Evolutionary conservation across 2,888 invertebrate genomes (phyloP).

Genomic region (Plusia festucae): DNA sequence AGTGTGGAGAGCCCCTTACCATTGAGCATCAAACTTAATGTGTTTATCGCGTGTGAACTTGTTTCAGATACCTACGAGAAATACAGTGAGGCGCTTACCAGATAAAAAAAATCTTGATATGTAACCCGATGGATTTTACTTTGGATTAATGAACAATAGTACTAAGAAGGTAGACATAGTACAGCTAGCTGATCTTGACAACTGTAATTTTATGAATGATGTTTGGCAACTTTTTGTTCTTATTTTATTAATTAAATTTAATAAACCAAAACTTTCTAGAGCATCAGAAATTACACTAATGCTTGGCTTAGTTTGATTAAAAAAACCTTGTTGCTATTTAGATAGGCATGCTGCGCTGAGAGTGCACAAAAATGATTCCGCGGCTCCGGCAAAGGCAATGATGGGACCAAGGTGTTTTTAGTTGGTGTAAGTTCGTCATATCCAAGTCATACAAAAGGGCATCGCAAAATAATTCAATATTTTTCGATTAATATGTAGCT

Average conservation of each 20-base stretch:
- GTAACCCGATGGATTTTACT: constrained; percentile 21
- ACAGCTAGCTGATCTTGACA: background rate
- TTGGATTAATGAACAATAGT: constrained; percentile 10
- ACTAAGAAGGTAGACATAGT: too few relatives aligned
- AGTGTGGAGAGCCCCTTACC: constrained; percentile 13
- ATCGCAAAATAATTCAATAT: too few relatives aligned
- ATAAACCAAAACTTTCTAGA: background rate
- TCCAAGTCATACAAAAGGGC: too few relatives aligned
- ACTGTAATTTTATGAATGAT: background rate
- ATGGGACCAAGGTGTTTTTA: too few relatives aligned
- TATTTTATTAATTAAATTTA: background rate
- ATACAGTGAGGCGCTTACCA: constrained; percentile 35
- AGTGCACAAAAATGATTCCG: too few relatives aligned
- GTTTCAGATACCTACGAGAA: constrained; percentile 45
- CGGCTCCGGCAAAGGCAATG: too few relatives aligned
- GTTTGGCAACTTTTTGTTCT: background rate
- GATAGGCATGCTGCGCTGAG: too few relatives aligned
- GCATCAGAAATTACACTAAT: background rate
- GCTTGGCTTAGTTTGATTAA: too few relatives aligned
- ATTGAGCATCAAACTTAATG: constrained; percentile 68
- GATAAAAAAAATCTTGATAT: constrained; percentile 29
- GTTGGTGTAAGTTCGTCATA: too few relatives aligned
- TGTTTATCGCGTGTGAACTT: constrained; percentile 71
- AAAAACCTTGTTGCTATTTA: too few relatives aligned
- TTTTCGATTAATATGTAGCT: too few relatives aligned